These are phyloP conservation scores for Gephyroberyx darwinii DNA, from an alignment of 2,797 vertebrate species.

Conservation along the genomic window DNA sequence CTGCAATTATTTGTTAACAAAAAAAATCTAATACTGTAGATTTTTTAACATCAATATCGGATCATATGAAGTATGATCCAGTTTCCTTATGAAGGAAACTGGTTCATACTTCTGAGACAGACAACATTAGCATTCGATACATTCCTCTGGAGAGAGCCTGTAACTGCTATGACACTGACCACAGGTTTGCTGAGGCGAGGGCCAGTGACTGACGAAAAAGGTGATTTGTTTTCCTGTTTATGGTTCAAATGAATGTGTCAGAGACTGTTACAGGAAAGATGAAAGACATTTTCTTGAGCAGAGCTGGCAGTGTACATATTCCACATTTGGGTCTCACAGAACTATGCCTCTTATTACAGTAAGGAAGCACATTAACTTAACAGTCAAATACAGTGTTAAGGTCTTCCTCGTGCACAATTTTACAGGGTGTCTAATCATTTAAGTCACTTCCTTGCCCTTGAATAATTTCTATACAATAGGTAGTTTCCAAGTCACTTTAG, in stretches of 20 bases:
- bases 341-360: slow-evolving; percentile 28
- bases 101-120: background rate
- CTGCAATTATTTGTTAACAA: too few relatives aligned
- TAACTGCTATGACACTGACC: background rate
- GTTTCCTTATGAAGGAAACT: background rate
- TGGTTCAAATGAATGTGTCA: slow-evolving; percentile 2
- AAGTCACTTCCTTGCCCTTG: slow-evolving; percentile 28
- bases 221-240: background rate
- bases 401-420: slow-evolving; percentile 32
- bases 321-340: background rate
- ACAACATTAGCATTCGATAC: background rate
- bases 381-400: slow-evolving; percentile 1
- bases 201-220: background rate
- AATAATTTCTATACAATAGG: slow-evolving; percentile 42
- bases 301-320: background rate
- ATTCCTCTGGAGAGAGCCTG: background rate
- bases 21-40: too few relatives aligned
- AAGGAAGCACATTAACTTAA: slow-evolving; percentile 23
- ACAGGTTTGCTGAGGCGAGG: background rate
- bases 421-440: slow-evolving; percentile 50
- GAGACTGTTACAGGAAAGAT: background rate
- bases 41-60: too few relatives aligned
- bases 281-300: background rate
- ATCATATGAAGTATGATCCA: too few relatives aligned
- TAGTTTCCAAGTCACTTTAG: background rate